Percentiles rank a stretch among this genome's conserved stretches.
These are phyloP conservation scores for Argentina silus DNA, from an alignment of 2,797 vertebrate species.

Conservation along the genomic window DNA sequence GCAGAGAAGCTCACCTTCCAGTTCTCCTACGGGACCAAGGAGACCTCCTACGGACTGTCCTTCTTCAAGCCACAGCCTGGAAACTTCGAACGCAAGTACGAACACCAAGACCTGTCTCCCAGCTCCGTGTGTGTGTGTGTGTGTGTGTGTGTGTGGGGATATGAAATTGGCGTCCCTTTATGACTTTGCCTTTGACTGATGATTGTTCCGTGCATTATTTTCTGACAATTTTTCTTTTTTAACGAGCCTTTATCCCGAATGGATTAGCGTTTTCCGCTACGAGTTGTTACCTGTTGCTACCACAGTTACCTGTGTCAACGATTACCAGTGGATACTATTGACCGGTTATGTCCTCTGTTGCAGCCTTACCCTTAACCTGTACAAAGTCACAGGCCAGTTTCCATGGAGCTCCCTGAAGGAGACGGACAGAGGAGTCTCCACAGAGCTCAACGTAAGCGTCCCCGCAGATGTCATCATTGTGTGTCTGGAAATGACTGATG, in stretches of 20 bases:
- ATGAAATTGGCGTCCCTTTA: not conserved
- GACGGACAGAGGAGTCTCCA: slow-evolving; percentile 90
- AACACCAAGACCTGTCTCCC: not conserved
- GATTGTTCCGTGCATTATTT: too few relatives aligned
- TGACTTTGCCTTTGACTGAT: too few relatives aligned
- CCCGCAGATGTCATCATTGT: not conserved
- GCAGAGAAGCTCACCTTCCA: slow-evolving; percentile 97
- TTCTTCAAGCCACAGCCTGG: slow-evolving; percentile 95
- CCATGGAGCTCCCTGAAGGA: slow-evolving; percentile 97
- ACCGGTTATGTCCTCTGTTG: not conserved
- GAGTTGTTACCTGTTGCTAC: too few relatives aligned
- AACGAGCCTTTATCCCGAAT: too few relatives aligned
- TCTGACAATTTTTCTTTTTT: too few relatives aligned
- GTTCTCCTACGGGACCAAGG: slow-evolving; percentile 98
- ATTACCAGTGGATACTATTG: too few relatives aligned
- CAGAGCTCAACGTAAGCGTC: slow-evolving; percentile 87
- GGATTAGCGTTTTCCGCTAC: too few relatives aligned
- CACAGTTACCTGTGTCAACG: too few relatives aligned
- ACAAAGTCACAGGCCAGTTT: slow-evolving; percentile 97
- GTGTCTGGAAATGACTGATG: not conserved
- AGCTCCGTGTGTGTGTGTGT: not conserved
- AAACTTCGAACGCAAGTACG: slow-evolving; percentile 92
- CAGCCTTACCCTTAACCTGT: slow-evolving; percentile 90
- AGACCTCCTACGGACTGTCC: slow-evolving; percentile 93
- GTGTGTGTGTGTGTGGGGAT: not conserved